phyloP scores from a whole-genome alignment of 2,797 vertebrate genomes.

The Coccyzus lansbergi region DNA sequence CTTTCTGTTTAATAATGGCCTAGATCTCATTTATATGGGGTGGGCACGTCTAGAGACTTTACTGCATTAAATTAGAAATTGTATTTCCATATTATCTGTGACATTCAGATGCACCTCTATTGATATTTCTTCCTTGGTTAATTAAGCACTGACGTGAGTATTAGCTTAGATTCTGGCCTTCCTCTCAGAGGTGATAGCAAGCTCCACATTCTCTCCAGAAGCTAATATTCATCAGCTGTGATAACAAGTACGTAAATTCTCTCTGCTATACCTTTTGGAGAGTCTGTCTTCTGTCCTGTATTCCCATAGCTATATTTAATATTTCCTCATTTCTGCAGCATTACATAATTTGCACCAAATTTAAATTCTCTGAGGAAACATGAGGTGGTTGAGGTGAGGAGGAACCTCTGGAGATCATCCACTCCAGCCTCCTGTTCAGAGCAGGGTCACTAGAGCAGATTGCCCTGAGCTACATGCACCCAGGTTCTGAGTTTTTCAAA shows the following conservation, averaged over 20 bases:
- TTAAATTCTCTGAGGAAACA: slow-evolving; percentile 3
- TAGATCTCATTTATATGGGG: slow-evolving; percentile 60
- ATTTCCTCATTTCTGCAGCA: neutral
- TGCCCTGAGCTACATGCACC: neutral
- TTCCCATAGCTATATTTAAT: slow-evolving; percentile 2
- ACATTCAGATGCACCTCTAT: slow-evolving; percentile 69
- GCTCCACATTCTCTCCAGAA: neutral
- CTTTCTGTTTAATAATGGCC: slow-evolving; percentile 58
- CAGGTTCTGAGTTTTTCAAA: neutral
- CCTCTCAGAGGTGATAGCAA: slow-evolving; percentile 47
- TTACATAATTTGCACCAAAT: neutral
- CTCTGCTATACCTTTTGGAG: neutral
- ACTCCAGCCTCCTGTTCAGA: neutral
- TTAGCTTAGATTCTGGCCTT: slow-evolving; percentile 53
- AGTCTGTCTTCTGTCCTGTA: neutral
- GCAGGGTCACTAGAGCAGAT: neutral
- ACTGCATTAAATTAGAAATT: slow-evolving; percentile 63
- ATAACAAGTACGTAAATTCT: slow-evolving; percentile 8
- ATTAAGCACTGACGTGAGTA: slow-evolving; percentile 65
- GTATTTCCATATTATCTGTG: slow-evolving; percentile 70
- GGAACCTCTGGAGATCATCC: neutral
- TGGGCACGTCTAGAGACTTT: slow-evolving; percentile 46
- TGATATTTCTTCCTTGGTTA: slow-evolving; percentile 71
- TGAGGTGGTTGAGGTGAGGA: neutral
- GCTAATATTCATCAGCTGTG: slow-evolving; percentile 7